A percentile compares a stretch with the other conserved stretches of the same genome.
Conservation (phyloP, 2,113 vertebrate genomes). For the Xiphophorus couchianus region DNA sequence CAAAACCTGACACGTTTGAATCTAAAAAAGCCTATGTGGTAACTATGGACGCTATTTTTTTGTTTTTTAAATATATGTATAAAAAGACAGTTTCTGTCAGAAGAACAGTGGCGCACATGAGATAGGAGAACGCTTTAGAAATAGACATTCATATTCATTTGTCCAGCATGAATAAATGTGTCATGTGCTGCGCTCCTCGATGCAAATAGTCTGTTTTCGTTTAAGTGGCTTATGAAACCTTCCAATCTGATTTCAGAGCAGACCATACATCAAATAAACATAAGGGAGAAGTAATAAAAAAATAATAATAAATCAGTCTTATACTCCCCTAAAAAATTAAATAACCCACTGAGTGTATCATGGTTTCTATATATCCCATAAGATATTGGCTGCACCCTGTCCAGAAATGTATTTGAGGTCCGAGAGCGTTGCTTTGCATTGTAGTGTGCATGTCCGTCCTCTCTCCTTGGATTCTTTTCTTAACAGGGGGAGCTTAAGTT, state of each 20-base stretch:
- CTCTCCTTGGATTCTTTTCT: neutral
- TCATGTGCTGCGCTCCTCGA: neutral
- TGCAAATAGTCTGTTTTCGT: neutral
- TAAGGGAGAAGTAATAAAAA: too few species aligned
- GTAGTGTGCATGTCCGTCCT: conserved; percentile 13
- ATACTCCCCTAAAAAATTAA: neutral
- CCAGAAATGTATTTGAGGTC: neutral
- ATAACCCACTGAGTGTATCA: neutral
- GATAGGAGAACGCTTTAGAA: neutral
- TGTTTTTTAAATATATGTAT: neutral
- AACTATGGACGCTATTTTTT: neutral
- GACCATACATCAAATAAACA: neutral
- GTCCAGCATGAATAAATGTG: neutral
- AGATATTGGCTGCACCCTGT: neutral
- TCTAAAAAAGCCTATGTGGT: neutral
- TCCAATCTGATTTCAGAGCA: conserved; percentile 25
- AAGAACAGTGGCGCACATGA: neutral
- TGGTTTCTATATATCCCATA: neutral
- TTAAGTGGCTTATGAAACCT: too few species aligned
- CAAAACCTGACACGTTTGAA: neutral
- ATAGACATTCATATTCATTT: neutral
- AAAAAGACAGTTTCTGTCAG: neutral
- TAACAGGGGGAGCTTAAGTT: neutral
- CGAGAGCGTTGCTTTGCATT: conserved; percentile 5
- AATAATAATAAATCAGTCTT: neutral